Conservation (phyloP, 2,113 vertebrate genomes). For the Mixornis gularis region DNA sequence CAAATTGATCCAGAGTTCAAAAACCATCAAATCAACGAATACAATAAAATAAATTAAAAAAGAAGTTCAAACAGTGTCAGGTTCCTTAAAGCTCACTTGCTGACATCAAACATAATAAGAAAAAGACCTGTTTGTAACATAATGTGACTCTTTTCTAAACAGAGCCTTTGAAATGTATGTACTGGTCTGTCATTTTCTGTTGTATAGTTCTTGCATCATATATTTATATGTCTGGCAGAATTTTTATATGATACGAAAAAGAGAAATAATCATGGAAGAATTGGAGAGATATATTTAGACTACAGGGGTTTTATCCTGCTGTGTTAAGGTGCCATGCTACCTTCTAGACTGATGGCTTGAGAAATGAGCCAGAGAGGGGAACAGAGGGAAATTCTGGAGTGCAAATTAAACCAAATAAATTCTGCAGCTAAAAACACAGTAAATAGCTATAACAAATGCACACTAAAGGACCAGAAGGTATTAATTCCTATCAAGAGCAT, state of each 20-base stretch:
- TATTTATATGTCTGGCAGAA: neutral
- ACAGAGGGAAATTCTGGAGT: neutral
- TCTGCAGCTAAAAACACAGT: neutral
- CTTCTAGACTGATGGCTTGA: neutral
- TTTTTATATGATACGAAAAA: slow-evolving; percentile 6
- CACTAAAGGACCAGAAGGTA: slow-evolving; percentile 7
- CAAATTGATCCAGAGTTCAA: slow-evolving; percentile 68
- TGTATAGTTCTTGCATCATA: neutral
- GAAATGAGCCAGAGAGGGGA: slow-evolving; percentile 19
- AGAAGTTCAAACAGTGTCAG: slow-evolving; percentile 48
- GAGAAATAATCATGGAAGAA: neutral
- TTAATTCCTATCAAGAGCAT: slow-evolving; percentile 48
- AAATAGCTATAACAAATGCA: slow-evolving; percentile 44
- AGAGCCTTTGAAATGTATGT: slow-evolving; percentile 37
- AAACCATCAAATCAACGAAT: slow-evolving; percentile 61
- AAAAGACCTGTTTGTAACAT: slow-evolving; percentile 44
- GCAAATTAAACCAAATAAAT: slow-evolving; percentile 32
- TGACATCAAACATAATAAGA: slow-evolving; percentile 28
- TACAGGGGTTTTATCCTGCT: neutral
- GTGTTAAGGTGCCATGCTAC: slow-evolving; percentile 18
- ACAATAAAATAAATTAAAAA: slow-evolving; percentile 52
- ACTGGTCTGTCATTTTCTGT: slow-evolving; percentile 3
- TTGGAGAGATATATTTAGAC: neutral
- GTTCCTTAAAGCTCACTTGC: slow-evolving; percentile 32
- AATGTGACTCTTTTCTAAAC: slow-evolving; percentile 50